These are phyloP conservation scores for Zophobas atratus DNA, from an alignment of 1,140 invertebrate species.

Conservation along the genomic window DNA sequence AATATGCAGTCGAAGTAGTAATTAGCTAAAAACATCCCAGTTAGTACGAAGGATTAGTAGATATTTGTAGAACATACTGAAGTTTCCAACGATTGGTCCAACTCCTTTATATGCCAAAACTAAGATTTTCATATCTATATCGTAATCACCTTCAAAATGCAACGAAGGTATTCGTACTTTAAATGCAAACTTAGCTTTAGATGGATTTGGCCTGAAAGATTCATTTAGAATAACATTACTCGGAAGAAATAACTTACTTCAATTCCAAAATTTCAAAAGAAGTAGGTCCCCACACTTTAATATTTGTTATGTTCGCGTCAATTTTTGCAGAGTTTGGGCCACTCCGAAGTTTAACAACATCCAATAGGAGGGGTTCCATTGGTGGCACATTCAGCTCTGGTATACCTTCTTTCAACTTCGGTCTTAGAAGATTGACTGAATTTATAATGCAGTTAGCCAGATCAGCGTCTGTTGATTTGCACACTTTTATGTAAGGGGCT, in stretches of 20 bases:
- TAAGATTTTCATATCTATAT: constrained; percentile 72
- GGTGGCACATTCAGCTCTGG: constrained; percentile 78
- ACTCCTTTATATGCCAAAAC: constrained; percentile 75
- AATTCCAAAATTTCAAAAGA: constrained; percentile 61
- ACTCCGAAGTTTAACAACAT: constrained; percentile 67
- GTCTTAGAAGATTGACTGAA: constrained; percentile 74
- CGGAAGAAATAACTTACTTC: constrained; percentile 55
- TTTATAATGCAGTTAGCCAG: constrained; percentile 77
- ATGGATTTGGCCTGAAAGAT: constrained; percentile 70
- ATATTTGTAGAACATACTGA: constrained; percentile 72
- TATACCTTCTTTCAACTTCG: constrained; percentile 75
- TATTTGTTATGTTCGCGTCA: constrained; percentile 64
- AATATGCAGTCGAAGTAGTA: constrained; percentile 73
- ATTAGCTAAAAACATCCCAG: constrained; percentile 68
- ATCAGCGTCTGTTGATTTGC: constrained; percentile 75
- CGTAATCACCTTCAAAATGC: constrained; percentile 72
- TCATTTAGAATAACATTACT: constrained; percentile 29
- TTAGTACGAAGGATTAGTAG: too few species aligned
- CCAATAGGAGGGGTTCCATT: constrained; percentile 76
- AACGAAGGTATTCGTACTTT: constrained; percentile 69
- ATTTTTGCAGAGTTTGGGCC: constrained; percentile 60
- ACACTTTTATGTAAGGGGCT: constrained; percentile 81
- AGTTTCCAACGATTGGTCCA: constrained; percentile 77
- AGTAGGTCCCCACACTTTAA: constrained; percentile 63
- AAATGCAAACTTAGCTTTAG: constrained; percentile 68